Evolutionary conservation across 2,888 invertebrate species (phyloP).

Genomic region (Trisateles emortualis): DNA sequence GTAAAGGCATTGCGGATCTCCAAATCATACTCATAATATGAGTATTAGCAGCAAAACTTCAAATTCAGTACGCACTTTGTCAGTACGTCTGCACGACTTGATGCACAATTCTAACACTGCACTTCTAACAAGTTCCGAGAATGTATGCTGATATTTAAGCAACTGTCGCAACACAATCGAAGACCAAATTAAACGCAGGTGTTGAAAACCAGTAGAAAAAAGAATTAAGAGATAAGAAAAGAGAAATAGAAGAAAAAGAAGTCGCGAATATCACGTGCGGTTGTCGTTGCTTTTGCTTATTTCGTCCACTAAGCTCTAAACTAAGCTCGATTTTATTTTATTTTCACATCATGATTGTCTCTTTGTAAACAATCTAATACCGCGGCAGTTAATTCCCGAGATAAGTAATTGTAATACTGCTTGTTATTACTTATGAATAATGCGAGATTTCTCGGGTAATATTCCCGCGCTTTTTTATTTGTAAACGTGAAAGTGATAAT

Average conservation of each 20-base stretch:
- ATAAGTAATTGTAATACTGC: constrained; percentile 28
- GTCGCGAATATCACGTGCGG: constrained; percentile 39
- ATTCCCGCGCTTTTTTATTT: constrained; percentile 70
- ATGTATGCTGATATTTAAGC: constrained; percentile 19
- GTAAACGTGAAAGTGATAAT: constrained; percentile 74
- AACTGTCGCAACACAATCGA: constrained; percentile 30
- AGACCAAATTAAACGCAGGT: constrained; percentile 35
- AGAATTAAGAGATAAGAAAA: constrained; percentile 57
- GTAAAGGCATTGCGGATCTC: constrained; percentile 74
- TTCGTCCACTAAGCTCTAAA: constrained; percentile 32
- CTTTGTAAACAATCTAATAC: constrained; percentile 66
- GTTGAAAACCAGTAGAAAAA: constrained; percentile 37
- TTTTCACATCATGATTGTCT: constrained; percentile 67
- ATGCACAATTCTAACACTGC: constrained; percentile 53
- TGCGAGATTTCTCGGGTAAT: constrained; percentile 60
- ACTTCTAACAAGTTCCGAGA: constrained; percentile 41
- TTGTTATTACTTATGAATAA: constrained; percentile 55
- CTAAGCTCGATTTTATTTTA: constrained; percentile 51
- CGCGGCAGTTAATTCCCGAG: constrained; percentile 54
- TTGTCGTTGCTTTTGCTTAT: constrained; percentile 41
- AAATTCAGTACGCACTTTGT: constrained; percentile 45
- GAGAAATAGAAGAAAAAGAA: constrained; percentile 57
- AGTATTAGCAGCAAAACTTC: constrained; percentile 45
- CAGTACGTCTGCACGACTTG: constrained; percentile 43
- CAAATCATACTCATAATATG: constrained; percentile 80